phyloP scores from a whole-genome alignment of 2,888 invertebrate genomes.

The Cosmorhoe ocellata region DNA sequence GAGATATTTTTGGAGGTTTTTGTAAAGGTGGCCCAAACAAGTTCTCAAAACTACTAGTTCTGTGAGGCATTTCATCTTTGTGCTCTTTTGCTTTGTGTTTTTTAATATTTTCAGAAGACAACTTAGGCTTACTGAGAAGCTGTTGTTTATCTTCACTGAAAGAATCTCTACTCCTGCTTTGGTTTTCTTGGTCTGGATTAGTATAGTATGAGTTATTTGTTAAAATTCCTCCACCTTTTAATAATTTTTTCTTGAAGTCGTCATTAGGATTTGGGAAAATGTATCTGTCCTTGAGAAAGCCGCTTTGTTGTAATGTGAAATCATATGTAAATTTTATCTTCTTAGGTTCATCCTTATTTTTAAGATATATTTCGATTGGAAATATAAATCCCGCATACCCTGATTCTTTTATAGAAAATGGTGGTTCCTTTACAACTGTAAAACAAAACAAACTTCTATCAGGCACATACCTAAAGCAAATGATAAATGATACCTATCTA shows the following conservation, averaged over 20 bases:
- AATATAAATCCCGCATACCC: slow-evolving; percentile 97
- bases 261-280: slow-evolving; percentile 93
- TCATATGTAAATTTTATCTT: slow-evolving; percentile 93
- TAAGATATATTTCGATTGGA: slow-evolving; percentile 94
- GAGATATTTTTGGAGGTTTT: slow-evolving; percentile 87
- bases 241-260: slow-evolving; percentile 92
- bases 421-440: slow-evolving; percentile 94
- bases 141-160: slow-evolving; percentile 82
- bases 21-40: slow-evolving; percentile 93
- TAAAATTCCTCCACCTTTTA: slow-evolving; percentile 91
- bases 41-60: slow-evolving; percentile 87
- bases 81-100: slow-evolving; percentile 84
- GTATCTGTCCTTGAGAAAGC: slow-evolving; percentile 90
- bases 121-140: slow-evolving; percentile 87
- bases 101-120: slow-evolving; percentile 82
- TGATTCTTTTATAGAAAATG: slow-evolving; percentile 94
- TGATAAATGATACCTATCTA: no score
- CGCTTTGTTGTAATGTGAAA: slow-evolving; percentile 89
- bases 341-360: slow-evolving; percentile 94
- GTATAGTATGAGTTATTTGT: slow-evolving; percentile 71
- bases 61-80: slow-evolving; percentile 80
- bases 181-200: slow-evolving; percentile 79
- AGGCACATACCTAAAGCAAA: no score
- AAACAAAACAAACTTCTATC: slow-evolving; percentile 37
- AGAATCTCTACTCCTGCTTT: slow-evolving; percentile 82